Conservation (phyloP, 2,113 vertebrate genomes). For the Trinectes maculatus region DNA sequence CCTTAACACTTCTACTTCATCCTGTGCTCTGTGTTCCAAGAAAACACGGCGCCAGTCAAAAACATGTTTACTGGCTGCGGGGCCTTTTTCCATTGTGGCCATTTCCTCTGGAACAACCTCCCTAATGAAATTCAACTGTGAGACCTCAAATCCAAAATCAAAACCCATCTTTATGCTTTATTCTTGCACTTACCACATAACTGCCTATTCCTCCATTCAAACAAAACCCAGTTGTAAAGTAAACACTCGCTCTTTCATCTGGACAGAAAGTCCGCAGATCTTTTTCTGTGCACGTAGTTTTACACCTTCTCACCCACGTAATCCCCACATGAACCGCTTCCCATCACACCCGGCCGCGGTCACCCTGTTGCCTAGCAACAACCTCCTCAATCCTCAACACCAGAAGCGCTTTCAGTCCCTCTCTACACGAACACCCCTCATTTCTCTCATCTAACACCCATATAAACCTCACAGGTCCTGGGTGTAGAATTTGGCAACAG, state of each 20-base stretch:
- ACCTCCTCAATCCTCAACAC: constrained; percentile 25
- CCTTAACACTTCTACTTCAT: not conserved
- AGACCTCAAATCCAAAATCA: not conserved
- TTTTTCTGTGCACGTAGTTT: constrained; percentile 1
- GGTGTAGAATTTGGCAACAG: not conserved
- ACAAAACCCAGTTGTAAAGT: too few species aligned
- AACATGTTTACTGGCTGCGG: not conserved
- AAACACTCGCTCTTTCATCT: not conserved
- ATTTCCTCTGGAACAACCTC: not conserved
- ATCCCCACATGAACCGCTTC: constrained; percentile 30
- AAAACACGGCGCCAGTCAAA: not conserved
- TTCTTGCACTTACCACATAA: too few species aligned
- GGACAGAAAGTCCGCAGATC: constrained; percentile 1
- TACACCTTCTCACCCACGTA: constrained; percentile 9
- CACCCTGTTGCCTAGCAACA: constrained; percentile 57
- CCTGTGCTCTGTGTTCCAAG: not conserved
- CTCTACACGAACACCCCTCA: constrained; percentile 1
- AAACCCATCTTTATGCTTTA: not conserved
- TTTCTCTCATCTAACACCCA: constrained; percentile 1
- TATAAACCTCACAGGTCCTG: not conserved
- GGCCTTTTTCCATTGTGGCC: not conserved
- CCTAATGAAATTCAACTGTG: not conserved
- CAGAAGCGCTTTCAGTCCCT: not conserved
- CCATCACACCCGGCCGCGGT: constrained; percentile 20
- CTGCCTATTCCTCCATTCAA: too few species aligned